Evolutionary conservation across 2,113 vertebrate species (phyloP), one percentile per base, ranked within the genome.

Genomic region (Hypocryptadius cinnamomeus): DNA sequence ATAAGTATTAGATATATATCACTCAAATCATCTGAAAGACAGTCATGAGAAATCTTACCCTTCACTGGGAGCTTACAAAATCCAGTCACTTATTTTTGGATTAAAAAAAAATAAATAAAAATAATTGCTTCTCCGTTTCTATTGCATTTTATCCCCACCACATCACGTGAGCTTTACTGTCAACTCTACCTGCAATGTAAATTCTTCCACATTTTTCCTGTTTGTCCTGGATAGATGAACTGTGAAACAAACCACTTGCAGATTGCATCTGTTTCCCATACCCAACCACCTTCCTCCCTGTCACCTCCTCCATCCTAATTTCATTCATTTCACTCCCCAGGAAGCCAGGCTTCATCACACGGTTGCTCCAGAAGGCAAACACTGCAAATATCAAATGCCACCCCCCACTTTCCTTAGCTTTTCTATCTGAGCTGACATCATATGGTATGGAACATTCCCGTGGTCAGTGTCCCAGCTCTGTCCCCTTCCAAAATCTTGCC

Each of bases 1-100:
- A 66, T 85, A 77, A 91, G 14, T 83, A 91, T 94, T 83, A 94
- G 92, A 85, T 92, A 78, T 89, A 83, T 57, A 83, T 21, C 31
- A 86, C 42, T 59, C 56, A 61, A 66, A 82, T 91, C 12, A 84
- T 89, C 60, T 89, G 40, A 42, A 83, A 88, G 27, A 61, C 17
- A 56, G 33, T 40, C 42, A 76, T n/a, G 28, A 86, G 51, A 91
- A 78, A 87, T 86, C 31, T 44, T 44, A 76, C 6, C 21, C 25
- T 65, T 85, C 44, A 56, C 53, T 21, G 37, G 24, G 24, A 95
- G 39, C 47, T 68, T 74, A 69, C 9, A 79, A 76, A 85, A 93
- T 70, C 28, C 35, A 85, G 31, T 39, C 79, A 72, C 66, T 85
- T 59, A 53, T 31, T 91, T 87, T 69, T 39, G 12, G 30, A 72